A percentile compares a stretch with the other conserved stretches of the same genome.
These are phyloP conservation scores for Corynorhinus townsendii DNA, from an alignment of 2,113 vertebrate genomes.

Conservation along the genomic window DNA sequence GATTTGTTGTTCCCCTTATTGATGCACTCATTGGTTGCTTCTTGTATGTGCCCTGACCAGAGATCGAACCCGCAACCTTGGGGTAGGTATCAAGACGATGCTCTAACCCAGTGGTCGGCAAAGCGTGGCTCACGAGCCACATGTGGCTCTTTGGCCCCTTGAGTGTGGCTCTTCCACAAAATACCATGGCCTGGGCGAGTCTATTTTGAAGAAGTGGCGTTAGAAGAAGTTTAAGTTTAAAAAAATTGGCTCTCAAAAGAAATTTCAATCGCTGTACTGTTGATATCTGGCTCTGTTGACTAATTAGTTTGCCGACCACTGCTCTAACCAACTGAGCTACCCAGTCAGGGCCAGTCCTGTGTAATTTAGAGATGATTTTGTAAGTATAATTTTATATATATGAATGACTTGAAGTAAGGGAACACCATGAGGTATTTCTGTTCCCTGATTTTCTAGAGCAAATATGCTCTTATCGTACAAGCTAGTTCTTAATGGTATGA, in stretches of 20 bases:
- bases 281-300: no score
- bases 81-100: no score
- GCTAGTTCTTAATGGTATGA: not conserved
- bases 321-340: not conserved
- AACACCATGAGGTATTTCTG: not conserved
- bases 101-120: not conserved
- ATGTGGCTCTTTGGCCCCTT: no score
- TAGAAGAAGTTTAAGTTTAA: no score
- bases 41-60: not conserved
- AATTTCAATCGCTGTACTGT: no score
- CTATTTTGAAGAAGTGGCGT: no score
- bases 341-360: not conserved
- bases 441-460: not conserved
- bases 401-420: not conserved
- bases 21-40: not conserved
- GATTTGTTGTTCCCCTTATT: not conserved
- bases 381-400: not conserved
- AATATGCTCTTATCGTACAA: not conserved
- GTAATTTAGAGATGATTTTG: not conserved
- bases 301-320: no score
- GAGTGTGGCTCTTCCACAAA: no score
- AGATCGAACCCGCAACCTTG: not conserved
- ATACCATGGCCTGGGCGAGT: no score
- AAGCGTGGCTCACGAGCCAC: no score
- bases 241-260: no score